Base-by-base conservation (phyloP, 2,888 invertebrate genomes). In the Holacanthella duospinosa region DNA sequence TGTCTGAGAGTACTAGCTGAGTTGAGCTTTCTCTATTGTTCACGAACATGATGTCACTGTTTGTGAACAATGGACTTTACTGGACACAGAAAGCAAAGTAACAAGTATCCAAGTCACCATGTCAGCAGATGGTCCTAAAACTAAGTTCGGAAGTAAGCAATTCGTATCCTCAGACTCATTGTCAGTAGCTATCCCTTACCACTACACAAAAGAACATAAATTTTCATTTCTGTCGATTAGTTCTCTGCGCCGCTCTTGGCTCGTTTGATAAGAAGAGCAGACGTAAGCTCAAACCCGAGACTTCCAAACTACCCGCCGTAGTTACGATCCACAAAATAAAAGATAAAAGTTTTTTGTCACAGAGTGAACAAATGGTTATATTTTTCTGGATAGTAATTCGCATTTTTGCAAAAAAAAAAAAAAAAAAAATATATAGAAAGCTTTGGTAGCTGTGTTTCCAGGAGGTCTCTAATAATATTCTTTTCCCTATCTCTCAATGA, bases 191-290 rank as follows among this genome's bases (percentile, higher is more conserved):
- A n/a, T n/a, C n/a, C n/a, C n/a, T n/a, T n/a, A n/a, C n/a, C n/a
- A n/a, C n/a, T n/a, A n/a, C n/a, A 9, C 12, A 48, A 21, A 21
- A 48, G 21, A 21, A 9, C 48, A 48, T 48, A 48, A 48, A 48
- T 48, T 48, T 48, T 48, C 48, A 48, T 48, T 21, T 48, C 48
- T 48, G 48, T 48, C 48, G 48, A 48, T 48, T 48, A 48, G 48
- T 48, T 21, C 19, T 36, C n/a, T n/a, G n/a, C n/a, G n/a, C n/a
- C n/a, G n/a, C 9, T 6, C n/a, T 48, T 48, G 48, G n/a, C 48
- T 48, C 19, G 21, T 4, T 48, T 48, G 48, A 48, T 48, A 48
- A 48, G 48, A 48, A 48, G 21, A 48, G 48, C 48, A 48, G 16
- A 48, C 48, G 48, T 48, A 48, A 48, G 48, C 48, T 48, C 4